Base-by-base conservation (phyloP, 2,888 invertebrate species). In the Proisotoma minuta region DNA sequence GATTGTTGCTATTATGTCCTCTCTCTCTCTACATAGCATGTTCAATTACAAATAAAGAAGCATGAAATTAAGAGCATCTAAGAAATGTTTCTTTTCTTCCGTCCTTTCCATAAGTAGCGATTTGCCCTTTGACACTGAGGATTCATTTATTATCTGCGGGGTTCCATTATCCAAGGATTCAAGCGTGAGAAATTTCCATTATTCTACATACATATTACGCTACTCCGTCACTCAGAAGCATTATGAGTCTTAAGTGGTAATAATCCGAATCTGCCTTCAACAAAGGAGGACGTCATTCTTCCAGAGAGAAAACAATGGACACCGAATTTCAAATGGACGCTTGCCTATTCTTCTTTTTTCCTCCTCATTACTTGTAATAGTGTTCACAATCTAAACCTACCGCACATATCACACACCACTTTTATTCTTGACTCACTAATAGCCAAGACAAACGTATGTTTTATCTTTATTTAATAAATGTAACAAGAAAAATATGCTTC, bases 101-200 rank as follows among this genome's bases (percentile, higher is more conserved):
- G 47, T 57, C 24, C 49, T 49, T 26, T 58, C 58, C 50, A 50
- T 69, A 70, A 72, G 72, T 73, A 73, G 73, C 73, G 68, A 70
- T 68, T 73, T 73, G 73, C 66, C 73, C 73, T 73, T 71, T 73
- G 71, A 71, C 73, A 70, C 63, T 66, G 69, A 69, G 68, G 68
- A 71, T 73, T 73, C 73, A 73, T 73, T 73, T 71, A 69, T 73
- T 72, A 69, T 57, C 72, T 68, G 62, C 62, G 63, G 70, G 70
- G 70, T 65, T 69, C 70, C 70, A 68, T 69, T 72, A 69, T 68
- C 62, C 62, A 57, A 59, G 49, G 66, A 66, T 56, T 68, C 63
- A 72, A 70, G 72, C 72, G 72, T 72, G 72, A 72, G 72, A 72
- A 72, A 68, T 70, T 72, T 69, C 68, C 65, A 72, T 72, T 72